phyloP scores from a whole-genome alignment of 2,888 invertebrate genomes.

The Glomeris marginata region DNA sequence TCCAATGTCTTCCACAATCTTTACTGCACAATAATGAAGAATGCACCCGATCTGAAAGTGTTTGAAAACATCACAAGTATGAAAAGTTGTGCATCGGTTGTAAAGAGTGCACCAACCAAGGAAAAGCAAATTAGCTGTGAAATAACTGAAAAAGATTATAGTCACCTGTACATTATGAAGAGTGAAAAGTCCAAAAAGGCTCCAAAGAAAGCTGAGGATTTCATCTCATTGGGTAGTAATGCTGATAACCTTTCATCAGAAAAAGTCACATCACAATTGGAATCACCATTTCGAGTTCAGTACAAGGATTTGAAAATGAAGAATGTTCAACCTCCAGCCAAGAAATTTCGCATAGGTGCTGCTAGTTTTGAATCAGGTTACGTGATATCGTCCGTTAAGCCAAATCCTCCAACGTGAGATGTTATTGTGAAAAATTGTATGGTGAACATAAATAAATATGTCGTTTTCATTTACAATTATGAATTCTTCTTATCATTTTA shows the following conservation, averaged over 20 bases:
- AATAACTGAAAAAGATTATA: neutral
- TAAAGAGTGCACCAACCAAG: neutral
- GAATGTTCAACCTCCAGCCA: neutral
- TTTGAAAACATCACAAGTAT: neutral
- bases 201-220: neutral
- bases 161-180: slow-evolving; percentile 3
- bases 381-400: too few species aligned
- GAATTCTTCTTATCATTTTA: too few species aligned
- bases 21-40: neutral
- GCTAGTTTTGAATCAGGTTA: too few species aligned
- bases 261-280: neutral
- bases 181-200: neutral
- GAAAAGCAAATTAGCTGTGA: neutral
- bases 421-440: neutral
- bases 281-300: neutral
- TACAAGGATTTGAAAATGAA: neutral
- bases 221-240: neutral
- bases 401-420: neutral
- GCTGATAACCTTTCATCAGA: neutral
- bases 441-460: neutral
- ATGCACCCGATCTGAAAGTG: neutral
- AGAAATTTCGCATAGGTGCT: neutral
- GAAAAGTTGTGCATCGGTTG: neutral
- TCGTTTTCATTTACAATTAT: too few species aligned
- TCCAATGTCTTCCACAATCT: neutral